phyloP scores from a whole-genome alignment of 2,113 vertebrate genomes.

The Garra rufa region DNA sequence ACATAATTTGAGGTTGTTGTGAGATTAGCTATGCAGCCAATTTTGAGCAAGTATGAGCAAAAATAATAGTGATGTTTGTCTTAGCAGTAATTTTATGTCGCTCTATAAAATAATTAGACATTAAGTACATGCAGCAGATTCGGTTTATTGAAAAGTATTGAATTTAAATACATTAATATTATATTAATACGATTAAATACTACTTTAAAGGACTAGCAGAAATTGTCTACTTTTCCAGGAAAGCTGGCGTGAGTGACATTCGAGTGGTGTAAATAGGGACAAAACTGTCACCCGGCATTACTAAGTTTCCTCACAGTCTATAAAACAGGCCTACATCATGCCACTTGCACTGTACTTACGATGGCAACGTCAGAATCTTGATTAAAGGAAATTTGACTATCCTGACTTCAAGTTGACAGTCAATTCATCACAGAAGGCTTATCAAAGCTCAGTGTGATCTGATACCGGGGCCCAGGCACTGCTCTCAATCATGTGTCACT shows the following conservation, averaged over 20 bases:
- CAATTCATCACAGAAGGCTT: conserved; percentile 25
- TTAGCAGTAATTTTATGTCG: too few species aligned
- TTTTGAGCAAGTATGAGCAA: too few species aligned
- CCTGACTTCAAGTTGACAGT: conserved; percentile 27
- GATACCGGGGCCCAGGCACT: neutral
- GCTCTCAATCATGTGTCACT: conserved; percentile 34
- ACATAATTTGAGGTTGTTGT: too few species aligned
- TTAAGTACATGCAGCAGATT: too few species aligned
- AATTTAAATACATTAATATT: too few species aligned
- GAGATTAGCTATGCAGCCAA: too few species aligned
- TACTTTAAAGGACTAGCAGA: too few species aligned
- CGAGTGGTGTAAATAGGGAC: neutral
- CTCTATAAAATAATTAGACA: too few species aligned
- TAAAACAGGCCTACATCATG: conserved; percentile 13
- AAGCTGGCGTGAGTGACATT: neutral
- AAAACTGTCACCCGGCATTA: neutral
- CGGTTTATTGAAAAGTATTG: too few species aligned
- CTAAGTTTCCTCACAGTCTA: neutral
- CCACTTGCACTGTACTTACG: neutral
- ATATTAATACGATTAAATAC: too few species aligned
- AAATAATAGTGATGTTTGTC: too few species aligned
- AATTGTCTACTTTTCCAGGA: neutral
- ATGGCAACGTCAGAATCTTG: neutral
- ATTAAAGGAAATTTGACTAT: conserved; percentile 12
- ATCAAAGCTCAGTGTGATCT: conserved; percentile 49